These are phyloP conservation scores for Lepas anatifera DNA, from an alignment of 2,888 invertebrate genomes.

Conservation along the genomic window DNA sequence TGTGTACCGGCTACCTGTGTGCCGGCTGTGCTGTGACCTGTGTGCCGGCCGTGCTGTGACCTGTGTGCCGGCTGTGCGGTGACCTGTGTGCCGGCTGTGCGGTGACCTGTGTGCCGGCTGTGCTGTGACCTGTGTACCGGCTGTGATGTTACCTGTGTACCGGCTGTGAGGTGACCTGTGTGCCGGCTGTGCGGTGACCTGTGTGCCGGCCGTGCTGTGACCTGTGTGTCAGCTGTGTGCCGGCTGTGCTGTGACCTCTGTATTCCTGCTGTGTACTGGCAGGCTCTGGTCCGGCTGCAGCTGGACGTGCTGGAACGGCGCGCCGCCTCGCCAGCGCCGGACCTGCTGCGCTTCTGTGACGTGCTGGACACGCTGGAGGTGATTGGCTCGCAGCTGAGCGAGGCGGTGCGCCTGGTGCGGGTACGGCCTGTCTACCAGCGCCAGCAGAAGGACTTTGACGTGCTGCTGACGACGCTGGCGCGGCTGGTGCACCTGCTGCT, in stretches of 20 bases:
- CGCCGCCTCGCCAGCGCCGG: constrained; percentile 28
- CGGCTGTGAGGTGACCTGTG: too few relatives aligned
- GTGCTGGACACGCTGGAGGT: constrained; percentile 55
- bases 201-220: not conserved
- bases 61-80: too few relatives aligned
- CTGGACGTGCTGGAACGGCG: constrained; percentile 40
- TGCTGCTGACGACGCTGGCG: constrained; percentile 54
- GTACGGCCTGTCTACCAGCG: constrained; percentile 56
- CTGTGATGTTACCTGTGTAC: too few relatives aligned
- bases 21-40: too few relatives aligned
- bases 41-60: too few relatives aligned
- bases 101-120: too few relatives aligned
- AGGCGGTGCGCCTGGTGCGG: constrained; percentile 37
- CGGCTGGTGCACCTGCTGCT: constrained; percentile 60
- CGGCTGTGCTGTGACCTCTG: not conserved
- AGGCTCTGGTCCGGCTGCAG: constrained; percentile 63
- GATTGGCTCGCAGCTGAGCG: constrained; percentile 49
- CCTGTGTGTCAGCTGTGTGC: not conserved
- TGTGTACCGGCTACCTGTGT: too few relatives aligned
- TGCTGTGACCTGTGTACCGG: too few relatives aligned
- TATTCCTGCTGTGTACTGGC: constrained; percentile 9
- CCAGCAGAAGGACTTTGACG: constrained; percentile 48
- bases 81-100: too few relatives aligned
- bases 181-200: not conserved
- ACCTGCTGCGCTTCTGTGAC: constrained; percentile 47